These are phyloP conservation scores for Amphipyra berbera DNA, from an alignment of 2,888 invertebrate genomes.

Conservation along the genomic window DNA sequence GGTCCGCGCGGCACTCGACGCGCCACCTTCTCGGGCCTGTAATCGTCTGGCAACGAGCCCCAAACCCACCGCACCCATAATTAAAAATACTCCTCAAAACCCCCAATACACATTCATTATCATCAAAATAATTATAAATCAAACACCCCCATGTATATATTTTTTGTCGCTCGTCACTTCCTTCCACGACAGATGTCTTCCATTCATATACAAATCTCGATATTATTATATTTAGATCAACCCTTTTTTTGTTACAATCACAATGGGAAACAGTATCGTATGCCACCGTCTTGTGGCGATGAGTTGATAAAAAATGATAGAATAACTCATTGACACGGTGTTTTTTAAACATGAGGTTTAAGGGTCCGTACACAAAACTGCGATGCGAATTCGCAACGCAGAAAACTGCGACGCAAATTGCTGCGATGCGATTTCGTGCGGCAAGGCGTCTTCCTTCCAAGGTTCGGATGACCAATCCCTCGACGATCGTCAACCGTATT, in stretches of 20 bases:
- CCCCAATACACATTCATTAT: slow-evolving; percentile 30
- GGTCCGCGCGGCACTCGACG: too few relatives aligned
- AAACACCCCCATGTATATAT: slow-evolving; percentile 70
- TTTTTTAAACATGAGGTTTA: neutral
- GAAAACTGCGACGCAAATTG: too few relatives aligned
- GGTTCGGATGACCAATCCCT: too few relatives aligned
- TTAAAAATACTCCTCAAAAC: slow-evolving; percentile 1
- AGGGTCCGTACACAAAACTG: too few relatives aligned
- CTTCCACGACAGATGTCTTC: slow-evolving; percentile 79
- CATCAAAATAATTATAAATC: slow-evolving; percentile 63
- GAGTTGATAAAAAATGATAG: slow-evolving; percentile 10
- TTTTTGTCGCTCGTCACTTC: slow-evolving; percentile 75
- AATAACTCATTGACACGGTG: neutral
- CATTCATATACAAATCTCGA: slow-evolving; percentile 81
- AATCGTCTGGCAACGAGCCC: too few relatives aligned
- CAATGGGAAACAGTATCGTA: slow-evolving; percentile 47
- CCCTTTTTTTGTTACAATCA: slow-evolving; percentile 64
- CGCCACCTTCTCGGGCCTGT: too few relatives aligned
- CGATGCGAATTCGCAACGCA: too few relatives aligned
- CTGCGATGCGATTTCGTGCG: too few relatives aligned
- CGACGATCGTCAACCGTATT: too few relatives aligned
- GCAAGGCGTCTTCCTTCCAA: too few relatives aligned
- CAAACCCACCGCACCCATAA: too few relatives aligned
- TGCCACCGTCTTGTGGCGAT: slow-evolving; percentile 52
- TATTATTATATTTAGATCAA: slow-evolving; percentile 84